These are phyloP conservation scores for Pterois miles DNA, from an alignment of 2,797 vertebrate genomes.

Conservation along the genomic window DNA sequence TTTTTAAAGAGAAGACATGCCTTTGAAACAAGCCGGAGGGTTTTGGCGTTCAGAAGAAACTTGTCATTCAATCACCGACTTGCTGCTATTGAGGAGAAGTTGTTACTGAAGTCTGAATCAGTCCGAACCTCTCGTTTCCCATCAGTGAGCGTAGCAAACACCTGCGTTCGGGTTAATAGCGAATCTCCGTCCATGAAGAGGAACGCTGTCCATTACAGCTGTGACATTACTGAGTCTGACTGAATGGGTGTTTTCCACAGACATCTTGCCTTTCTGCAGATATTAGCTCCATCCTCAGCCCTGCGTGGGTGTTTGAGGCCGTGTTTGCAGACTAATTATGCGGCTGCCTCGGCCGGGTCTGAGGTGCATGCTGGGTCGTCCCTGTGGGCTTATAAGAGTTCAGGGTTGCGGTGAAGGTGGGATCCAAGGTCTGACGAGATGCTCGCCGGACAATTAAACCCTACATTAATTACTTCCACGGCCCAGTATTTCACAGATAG, in stretches of 20 bases:
- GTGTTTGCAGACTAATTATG: conserved; percentile 76
- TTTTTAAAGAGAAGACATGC: not conserved
- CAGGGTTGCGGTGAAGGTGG: conserved; percentile 75
- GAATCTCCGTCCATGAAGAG: not conserved
- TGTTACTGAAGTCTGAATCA: not conserved
- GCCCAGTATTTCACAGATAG: conserved; percentile 54
- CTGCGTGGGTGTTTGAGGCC: conserved; percentile 16
- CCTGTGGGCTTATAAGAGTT: conserved; percentile 80
- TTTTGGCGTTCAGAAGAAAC: not conserved
- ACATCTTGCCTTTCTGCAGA: not conserved
- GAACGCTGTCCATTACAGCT: not conserved
- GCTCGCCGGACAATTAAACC: conserved; percentile 79
- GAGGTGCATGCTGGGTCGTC: conserved; percentile 71
- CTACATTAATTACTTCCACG: conserved; percentile 83
- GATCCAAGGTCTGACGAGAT: conserved; percentile 60
- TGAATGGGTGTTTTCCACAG: not conserved
- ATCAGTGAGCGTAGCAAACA: not conserved
- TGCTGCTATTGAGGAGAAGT: not conserved
- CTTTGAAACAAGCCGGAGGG: not conserved
- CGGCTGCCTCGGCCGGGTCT: conserved; percentile 66
- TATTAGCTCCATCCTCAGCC: not conserved
- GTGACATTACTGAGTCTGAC: not conserved
- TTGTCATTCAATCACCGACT: not conserved
- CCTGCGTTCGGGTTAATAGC: not conserved
- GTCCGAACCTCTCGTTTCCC: not conserved